Evolutionary conservation across 2,888 invertebrate species (phyloP), one percentile per base, ranked within the genome.

Genomic region (Steinernema carpocapsae): DNA sequence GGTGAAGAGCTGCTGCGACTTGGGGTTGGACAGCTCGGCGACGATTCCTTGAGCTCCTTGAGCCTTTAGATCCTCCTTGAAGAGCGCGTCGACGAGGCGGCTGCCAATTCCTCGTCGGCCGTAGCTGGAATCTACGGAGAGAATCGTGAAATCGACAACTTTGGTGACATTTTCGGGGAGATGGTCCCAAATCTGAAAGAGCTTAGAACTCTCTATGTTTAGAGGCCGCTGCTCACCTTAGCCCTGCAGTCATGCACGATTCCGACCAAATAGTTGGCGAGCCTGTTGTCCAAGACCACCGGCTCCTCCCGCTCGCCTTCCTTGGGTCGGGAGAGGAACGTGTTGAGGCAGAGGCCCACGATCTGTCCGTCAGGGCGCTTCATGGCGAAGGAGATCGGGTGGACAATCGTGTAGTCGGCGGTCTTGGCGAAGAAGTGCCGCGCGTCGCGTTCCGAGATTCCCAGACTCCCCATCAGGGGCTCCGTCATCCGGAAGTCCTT

Each of bases 341-440:
- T 56, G 26, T 56, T 56, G 4, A 56, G 22, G 24, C 56, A 56
- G 26, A 56, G 2, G 2, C 56, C 56, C 4, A 56, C 56, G 22
- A 56, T 56, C 6, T 19, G 12, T 4, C 56, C 56, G 14, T 56
- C 14, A 4, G 17, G 19, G 19, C 22, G 17, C 56, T 56, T 56
- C 56, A 56, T 56, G 19, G 56, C 56, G 24, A 3, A 56, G 4
- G 56, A 56, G 22, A 56, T 56, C 24, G 56, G 56, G 22, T 56
- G 22, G 22, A 19, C 6, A 1, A 56, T 17, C 24, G 24, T 24
- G 56, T 56, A 19, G 10, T 24, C 56, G 24, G 14, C 26, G 24
- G 22, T 26, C 26, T 26, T 26, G 22, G 6, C 24, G 56, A 56
- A 56, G 26, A 56, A 26, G 4, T 24, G 24, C 22, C 4, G 2